Evolutionary conservation across 2,797 vertebrate species (phyloP), one percentile per base, ranked within the genome.

Genomic region (Bradypodion ventrale): DNA sequence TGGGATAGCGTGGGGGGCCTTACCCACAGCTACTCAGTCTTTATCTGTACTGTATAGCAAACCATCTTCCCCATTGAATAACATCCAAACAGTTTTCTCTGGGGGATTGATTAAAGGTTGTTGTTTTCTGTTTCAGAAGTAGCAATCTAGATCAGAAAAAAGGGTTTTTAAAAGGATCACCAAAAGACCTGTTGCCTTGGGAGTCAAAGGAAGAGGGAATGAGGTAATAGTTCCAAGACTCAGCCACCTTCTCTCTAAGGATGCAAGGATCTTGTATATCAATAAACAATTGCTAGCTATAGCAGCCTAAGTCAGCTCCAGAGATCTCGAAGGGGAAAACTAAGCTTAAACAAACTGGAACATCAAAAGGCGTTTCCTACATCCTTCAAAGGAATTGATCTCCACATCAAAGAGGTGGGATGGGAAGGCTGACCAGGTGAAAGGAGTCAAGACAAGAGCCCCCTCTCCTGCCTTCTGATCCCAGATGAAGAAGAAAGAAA

Each of bases 401-500:
- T 56, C 0, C 0, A 32, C 25, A 52, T 59, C 79, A 40, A 25
- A 89, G 65, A 0, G 0, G 42, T 19, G 35, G 27, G 5, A 1
- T 0, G 46, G 63, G 35, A 82, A 44, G 32, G 44, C 75, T 37
- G 49, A 87, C 82, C 83, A 84, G 88, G 87, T 85, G 91, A 80
- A 1, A 32, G 0, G 0, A 1, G 70, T 35, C 0, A 0, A 35
- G 77, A 83, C 81, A 5, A 44, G 66, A 63, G 42, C 3, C 32
- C 29, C 21, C 5, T 29, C 9, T 27, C 37, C 40, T 46, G 35
- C 46, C 12, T 23, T 83, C 46, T 83, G 76, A 0, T 0, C 10
- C 7, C 73, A 1, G 0, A n/a, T n/a, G n/a, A n/a, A n/a, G n/a
- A n/a, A 0, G 0, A 6, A 19, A 35, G 44, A 63, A 62, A 12